A percentile compares a stretch with the other conserved stretches of the same genome.
These are phyloP conservation scores for Cynodonichthys magdalenae DNA, from an alignment of 2,797 vertebrate species.

Conservation along the genomic window DNA sequence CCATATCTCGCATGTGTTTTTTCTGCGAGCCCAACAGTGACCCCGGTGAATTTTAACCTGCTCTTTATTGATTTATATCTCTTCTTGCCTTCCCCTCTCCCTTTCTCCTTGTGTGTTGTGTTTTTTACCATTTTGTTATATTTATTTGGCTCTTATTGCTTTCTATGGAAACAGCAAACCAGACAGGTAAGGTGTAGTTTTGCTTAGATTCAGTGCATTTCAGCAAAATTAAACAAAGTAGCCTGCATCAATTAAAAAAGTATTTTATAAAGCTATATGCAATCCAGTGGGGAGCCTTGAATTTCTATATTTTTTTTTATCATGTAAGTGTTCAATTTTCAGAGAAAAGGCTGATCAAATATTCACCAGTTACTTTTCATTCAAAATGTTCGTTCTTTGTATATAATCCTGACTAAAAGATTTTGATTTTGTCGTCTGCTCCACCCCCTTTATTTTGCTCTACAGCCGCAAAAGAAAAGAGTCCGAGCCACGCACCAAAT, in stretches of 20 bases:
- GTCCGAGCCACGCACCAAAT: slow-evolving; percentile 94
- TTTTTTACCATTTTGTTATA: slow-evolving; percentile 77
- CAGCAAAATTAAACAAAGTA: slow-evolving; percentile 59
- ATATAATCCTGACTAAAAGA: slow-evolving; percentile 11
- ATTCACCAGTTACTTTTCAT: not conserved
- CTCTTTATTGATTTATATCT: slow-evolving; percentile 81
- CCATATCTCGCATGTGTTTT: slow-evolving; percentile 64
- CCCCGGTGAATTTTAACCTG: slow-evolving; percentile 80
- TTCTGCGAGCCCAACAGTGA: slow-evolving; percentile 59
- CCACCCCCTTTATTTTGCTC: slow-evolving; percentile 23
- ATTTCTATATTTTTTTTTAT: too few relatives aligned
- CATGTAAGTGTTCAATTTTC: not conserved
- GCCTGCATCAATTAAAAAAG: slow-evolving; percentile 4
- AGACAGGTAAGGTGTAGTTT: slow-evolving; percentile 91
- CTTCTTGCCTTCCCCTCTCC: slow-evolving; percentile 74
- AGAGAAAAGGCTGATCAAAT: not conserved
- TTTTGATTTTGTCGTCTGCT: slow-evolving; percentile 41
- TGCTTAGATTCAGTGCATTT: slow-evolving; percentile 69
- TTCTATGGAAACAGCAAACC: slow-evolving; percentile 93
- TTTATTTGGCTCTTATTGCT: slow-evolving; percentile 82
- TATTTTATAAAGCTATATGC: too few relatives aligned
- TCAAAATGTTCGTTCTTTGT: too few relatives aligned
- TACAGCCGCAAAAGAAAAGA: slow-evolving; percentile 93
- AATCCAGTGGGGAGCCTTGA: not conserved
- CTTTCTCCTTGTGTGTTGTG: slow-evolving; percentile 78